Evolutionary conservation across 1,140 invertebrate genomes (phyloP), one percentile per base, ranked within the genome.

Genomic region (Polypedilum pembai): DNA sequence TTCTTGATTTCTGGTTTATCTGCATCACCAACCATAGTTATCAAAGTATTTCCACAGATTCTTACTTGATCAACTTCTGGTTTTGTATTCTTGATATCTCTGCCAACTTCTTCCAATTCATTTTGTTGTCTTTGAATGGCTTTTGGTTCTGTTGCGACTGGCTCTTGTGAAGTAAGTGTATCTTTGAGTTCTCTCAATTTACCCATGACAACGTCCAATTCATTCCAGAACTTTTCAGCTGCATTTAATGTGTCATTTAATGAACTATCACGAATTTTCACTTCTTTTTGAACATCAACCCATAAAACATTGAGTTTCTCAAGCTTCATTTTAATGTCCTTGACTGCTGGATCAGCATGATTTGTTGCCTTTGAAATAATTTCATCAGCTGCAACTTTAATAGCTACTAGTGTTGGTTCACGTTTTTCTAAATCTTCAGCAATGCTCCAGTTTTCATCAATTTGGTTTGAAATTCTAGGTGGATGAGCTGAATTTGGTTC

Each of bases 1-100:
- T 98, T 98, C 83, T 96, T 94, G 0, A 99, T 94, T 83, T 98
- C 96, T 0, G 96, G 95, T 84, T 96, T 96, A 79, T 98, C 96
- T 12, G 94, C 92, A 78, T 98, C 95, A 7, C 96, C 95, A 81
- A 95, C 95, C 41, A 98, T 84, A 74, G 90, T 90, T 89, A 98
- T 95, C 76, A 99, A 86, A 78, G 94, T 92, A 40, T 92, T 92
- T 15, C 96, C 96, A 73, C 92, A 94, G 77, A 91, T 90, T 74
- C 93, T 88, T 10, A 95, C 94, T 83, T 95, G 91, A 79, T 95
- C 94, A 15, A 97, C 93, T 79, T 96, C 94, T 0, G 93, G 94
- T 82, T 96, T 96, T 3, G 94, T 95, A 78, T 92, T 89, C 80
- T 97, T 94, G 76, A 98, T 97, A 82, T 98, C 96, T 75, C 94